Conservation (phyloP, 2,113 vertebrate species). For the Amia ocellicauda region DNA sequence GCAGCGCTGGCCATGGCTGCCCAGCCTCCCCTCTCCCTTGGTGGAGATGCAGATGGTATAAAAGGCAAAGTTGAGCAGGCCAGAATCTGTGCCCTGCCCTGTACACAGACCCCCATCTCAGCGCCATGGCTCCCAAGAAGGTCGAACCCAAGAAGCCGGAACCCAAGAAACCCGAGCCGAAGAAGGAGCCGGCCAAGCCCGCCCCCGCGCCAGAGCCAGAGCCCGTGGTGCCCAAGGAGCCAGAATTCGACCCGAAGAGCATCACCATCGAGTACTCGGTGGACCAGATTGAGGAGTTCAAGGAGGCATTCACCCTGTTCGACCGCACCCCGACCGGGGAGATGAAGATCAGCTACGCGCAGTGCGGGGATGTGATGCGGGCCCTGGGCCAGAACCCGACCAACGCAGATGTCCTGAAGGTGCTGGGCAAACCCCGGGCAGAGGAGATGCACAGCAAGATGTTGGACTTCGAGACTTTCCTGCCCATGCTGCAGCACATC, state of each 20-base stretch:
- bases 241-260: conserved; percentile 65
- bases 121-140: conserved; percentile 70
- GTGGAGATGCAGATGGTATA: conserved; percentile 2
- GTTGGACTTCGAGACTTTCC: conserved; percentile 94
- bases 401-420: conserved; percentile 88
- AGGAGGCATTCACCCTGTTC: conserved; percentile 90
- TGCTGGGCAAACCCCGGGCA: conserved; percentile 85
- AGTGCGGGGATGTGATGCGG: conserved; percentile 90
- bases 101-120: neutral
- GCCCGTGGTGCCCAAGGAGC: conserved; percentile 60
- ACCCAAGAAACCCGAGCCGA: conserved; percentile 64
- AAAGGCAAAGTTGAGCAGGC: conserved; percentile 12
- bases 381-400: conserved; percentile 98
- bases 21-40: neutral
- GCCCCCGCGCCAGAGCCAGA: conserved; percentile 38
- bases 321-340: conserved; percentile 81
- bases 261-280: conserved; percentile 66
- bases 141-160: conserved; percentile 67
- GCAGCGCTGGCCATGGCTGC: conserved; percentile 3
- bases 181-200: conserved; percentile 51
- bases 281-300: conserved; percentile 92
- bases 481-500: conserved; percentile 95
- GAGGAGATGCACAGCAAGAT: conserved; percentile 89
- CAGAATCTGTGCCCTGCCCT: conserved; percentile 4
- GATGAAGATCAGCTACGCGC: conserved; percentile 89